Evolutionary conservation across 2,888 invertebrate genomes (phyloP).

Genomic region (Hetaerina titia): DNA sequence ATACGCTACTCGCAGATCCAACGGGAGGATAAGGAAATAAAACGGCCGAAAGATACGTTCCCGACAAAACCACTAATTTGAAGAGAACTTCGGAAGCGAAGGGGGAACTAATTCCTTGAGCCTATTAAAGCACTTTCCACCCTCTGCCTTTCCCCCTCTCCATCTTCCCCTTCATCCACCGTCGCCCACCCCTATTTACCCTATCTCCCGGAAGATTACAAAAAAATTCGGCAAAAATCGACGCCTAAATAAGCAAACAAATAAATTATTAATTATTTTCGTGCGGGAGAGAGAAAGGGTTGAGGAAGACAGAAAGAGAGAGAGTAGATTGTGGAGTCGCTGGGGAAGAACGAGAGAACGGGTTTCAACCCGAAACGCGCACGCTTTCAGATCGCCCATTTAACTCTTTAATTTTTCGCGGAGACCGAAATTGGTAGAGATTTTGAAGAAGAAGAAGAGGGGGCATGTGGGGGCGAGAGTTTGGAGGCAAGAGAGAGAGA

Average conservation of each 20-base stretch:
- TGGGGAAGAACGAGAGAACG: not conserved
- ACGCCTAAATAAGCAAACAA: not conserved
- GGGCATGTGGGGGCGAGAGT: too few relatives aligned
- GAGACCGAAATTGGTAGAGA: not conserved
- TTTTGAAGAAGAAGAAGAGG: too few relatives aligned
- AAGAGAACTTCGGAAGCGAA: not conserved
- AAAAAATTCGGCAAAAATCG: not conserved
- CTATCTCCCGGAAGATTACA: not conserved
- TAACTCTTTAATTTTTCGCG: not conserved
- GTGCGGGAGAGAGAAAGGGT: not conserved
- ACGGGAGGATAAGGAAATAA: not conserved
- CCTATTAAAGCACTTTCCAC: not conserved
- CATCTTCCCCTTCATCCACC: not conserved
- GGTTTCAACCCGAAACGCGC: not conserved
- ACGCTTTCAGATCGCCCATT: not conserved
- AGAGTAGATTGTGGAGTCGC: not conserved
- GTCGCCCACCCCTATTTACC: not conserved
- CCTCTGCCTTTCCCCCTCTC: not conserved
- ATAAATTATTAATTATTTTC: not conserved
- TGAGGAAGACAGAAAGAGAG: not conserved
- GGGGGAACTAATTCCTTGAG: constrained; percentile 22
- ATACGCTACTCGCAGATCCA: not conserved
- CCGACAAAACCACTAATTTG: constrained; percentile 21
- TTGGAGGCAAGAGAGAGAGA: too few relatives aligned
- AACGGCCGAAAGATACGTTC: not conserved